Conservation (phyloP, 2,888 invertebrate species). For the Sympetrum striolatum region DNA sequence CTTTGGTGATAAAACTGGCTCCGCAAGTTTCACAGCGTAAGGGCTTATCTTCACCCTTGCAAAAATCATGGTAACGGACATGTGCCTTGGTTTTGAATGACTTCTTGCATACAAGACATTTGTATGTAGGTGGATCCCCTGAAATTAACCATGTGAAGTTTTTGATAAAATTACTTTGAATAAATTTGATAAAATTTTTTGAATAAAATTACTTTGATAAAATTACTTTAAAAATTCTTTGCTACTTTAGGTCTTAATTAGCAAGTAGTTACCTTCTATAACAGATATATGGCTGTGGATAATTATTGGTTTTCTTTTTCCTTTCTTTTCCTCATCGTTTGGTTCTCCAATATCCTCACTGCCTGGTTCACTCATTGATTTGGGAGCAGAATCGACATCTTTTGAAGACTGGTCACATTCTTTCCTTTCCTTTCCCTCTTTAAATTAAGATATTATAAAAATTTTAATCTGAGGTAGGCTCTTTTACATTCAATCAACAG, state of each 20-base stretch:
- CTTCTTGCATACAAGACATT: slow-evolving; percentile 73
- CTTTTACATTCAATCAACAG: too few relatives aligned
- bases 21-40: slow-evolving; percentile 62
- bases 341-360: neutral
- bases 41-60: slow-evolving; percentile 57
- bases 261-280: neutral
- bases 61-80: slow-evolving; percentile 53
- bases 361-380: neutral
- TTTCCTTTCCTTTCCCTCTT: neutral
- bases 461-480: too few relatives aligned
- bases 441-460: too few relatives aligned
- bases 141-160: slow-evolving; percentile 47
- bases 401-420: neutral
- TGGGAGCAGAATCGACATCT: neutral
- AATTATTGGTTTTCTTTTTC: slow-evolving; percentile 45
- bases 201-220: too few relatives aligned
- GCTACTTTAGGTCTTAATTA: too few relatives aligned
- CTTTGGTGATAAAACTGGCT: slow-evolving; percentile 72
- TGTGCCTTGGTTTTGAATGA: slow-evolving; percentile 68
- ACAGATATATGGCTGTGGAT: slow-evolving; percentile 45
- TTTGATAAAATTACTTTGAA: neutral
- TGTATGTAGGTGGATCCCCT: slow-evolving; percentile 65
- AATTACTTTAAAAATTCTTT: neutral
- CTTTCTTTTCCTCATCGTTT: neutral
- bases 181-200: too few relatives aligned